phyloP scores from a whole-genome alignment of 2,113 vertebrate species.

The Cyphomyrus plagiostoma region DNA sequence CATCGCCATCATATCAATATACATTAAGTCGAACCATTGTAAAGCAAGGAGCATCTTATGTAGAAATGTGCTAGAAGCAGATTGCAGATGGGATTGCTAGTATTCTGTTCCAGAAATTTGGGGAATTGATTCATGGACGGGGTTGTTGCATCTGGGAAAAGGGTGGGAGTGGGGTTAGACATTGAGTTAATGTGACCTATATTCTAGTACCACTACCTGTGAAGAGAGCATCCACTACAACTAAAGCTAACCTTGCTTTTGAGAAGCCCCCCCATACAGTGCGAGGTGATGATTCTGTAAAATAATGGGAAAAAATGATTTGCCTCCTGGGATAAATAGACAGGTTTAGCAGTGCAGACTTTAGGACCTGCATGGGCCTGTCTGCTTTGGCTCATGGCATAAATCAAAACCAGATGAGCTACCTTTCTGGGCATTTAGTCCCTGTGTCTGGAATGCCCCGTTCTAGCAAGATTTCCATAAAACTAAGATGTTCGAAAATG shows the following conservation, averaged over 20 bases:
- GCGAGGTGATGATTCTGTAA: not conserved
- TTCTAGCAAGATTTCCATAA: not conserved
- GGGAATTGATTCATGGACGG: not conserved
- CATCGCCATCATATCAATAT: not conserved
- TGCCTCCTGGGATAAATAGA: not conserved
- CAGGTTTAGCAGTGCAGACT: not conserved
- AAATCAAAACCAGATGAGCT: slow-evolving; percentile 4
- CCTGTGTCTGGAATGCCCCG: not conserved
- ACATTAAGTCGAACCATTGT: not conserved
- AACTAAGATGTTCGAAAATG: slow-evolving; percentile 9
- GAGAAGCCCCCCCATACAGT: not conserved
- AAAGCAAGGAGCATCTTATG: not conserved
- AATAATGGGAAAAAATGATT: not conserved
- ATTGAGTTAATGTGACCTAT: not conserved
- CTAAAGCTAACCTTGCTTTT: not conserved
- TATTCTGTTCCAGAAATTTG: not conserved
- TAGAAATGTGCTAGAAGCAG: not conserved
- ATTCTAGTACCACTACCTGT: not conserved
- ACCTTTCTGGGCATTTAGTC: not conserved
- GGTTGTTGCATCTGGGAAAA: not conserved
- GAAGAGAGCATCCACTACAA: not conserved
- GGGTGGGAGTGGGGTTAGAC: not conserved
- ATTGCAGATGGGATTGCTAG: not conserved
- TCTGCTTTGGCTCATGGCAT: not conserved
- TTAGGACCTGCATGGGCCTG: not conserved